Conservation (phyloP, 2,888 invertebrate genomes). For the Sisyra terminalis region DNA sequence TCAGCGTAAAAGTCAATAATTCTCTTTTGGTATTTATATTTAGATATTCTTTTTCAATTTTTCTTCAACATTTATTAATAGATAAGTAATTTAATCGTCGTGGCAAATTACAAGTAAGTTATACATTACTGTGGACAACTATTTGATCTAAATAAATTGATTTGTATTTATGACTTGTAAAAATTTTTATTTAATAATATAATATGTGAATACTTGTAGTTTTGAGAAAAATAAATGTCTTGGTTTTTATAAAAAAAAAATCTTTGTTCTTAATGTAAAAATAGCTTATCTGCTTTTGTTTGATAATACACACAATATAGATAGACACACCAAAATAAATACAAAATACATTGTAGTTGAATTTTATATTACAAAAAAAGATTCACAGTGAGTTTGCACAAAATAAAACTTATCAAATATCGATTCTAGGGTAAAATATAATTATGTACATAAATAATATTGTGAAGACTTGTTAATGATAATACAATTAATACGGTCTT, state of each 20-base stretch:
- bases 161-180: too few species aligned
- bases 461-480: background rate
- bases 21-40: background rate
- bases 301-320: background rate
- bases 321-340: background rate
- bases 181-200: conserved; percentile 1
- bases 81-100: conserved; percentile 1
- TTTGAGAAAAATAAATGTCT: background rate
- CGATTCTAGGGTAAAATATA: background rate
- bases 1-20: conserved; percentile 23
- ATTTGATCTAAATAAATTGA: background rate
- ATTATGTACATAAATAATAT: background rate
- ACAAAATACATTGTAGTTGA: background rate
- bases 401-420: background rate
- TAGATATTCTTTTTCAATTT: background rate
- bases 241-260: conserved; percentile 5
- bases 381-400: background rate
- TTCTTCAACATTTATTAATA: background rate
- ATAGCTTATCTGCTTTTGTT: background rate
- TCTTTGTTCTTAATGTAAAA: background rate
- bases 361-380: background rate
- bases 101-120: conserved; percentile 8
- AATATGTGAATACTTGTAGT: background rate
- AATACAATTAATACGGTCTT: conserved; percentile 25
- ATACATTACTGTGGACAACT: background rate